Evolutionary conservation across 2,888 invertebrate species (phyloP).

Genomic region (Athalia rosae): DNA sequence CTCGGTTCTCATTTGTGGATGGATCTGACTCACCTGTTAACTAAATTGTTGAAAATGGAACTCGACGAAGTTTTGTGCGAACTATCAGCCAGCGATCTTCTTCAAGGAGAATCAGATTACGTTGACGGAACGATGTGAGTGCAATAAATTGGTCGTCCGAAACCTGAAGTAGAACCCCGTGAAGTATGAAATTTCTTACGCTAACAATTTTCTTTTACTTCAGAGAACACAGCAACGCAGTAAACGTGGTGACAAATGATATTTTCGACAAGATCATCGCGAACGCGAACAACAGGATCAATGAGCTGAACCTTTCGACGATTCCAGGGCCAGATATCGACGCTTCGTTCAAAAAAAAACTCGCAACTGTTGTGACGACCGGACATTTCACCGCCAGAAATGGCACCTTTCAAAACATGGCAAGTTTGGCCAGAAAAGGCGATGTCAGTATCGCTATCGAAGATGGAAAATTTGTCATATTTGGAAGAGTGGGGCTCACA

Average conservation of each 20-base stretch:
- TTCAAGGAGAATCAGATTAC: slow-evolving; percentile 62
- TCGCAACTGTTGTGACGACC: slow-evolving; percentile 37
- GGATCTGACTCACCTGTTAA: slow-evolving; percentile 63
- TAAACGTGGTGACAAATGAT: slow-evolving; percentile 42
- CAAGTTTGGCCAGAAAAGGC: slow-evolving; percentile 34
- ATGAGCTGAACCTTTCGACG: slow-evolving; percentile 29
- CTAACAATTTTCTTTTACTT: neutral
- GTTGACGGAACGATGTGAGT: slow-evolving; percentile 63
- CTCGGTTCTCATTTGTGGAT: slow-evolving; percentile 64
- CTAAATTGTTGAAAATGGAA: slow-evolving; percentile 62
- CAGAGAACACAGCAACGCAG: slow-evolving; percentile 44
- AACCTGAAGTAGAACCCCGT: neutral
- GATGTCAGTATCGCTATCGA: slow-evolving; percentile 43
- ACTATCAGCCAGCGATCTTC: slow-evolving; percentile 68
- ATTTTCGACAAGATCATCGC: slow-evolving; percentile 46
- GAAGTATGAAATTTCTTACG: too few relatives aligned
- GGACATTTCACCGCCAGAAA: slow-evolving; percentile 42
- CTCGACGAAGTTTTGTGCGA: slow-evolving; percentile 68
- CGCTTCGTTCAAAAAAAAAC: slow-evolving; percentile 41
- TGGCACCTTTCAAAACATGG: slow-evolving; percentile 39
- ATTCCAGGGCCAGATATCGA: slow-evolving; percentile 41
- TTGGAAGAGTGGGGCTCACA: slow-evolving; percentile 31
- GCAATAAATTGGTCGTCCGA: neutral
- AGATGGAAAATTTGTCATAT: slow-evolving; percentile 27
- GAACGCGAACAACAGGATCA: slow-evolving; percentile 45